Conservation (phyloP, 64 coral and sea anemone genomes). For the Stichodactyla helianthus region DNA sequence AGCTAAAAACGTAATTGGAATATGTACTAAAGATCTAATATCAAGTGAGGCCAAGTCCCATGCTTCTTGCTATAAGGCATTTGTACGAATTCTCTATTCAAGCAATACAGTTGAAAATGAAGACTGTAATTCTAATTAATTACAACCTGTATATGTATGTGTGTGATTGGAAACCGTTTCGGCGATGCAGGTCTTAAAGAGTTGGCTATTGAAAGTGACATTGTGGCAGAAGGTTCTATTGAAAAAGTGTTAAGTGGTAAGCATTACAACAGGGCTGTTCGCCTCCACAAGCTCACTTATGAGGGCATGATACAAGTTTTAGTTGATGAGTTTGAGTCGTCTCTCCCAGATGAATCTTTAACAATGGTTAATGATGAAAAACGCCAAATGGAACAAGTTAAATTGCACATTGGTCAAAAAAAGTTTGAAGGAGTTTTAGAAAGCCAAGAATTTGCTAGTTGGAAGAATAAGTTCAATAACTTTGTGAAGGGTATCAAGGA, state of each 20-base stretch:
- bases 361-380: conserved; percentile 37
- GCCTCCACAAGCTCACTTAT: conserved; percentile 48
- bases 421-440: conserved; percentile 6
- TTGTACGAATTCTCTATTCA: conserved; percentile 28
- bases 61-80: conserved; percentile 41
- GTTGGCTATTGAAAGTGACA: conserved; percentile 42
- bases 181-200: conserved; percentile 50
- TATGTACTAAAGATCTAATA: conserved; percentile 67
- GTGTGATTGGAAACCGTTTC: conserved; percentile 49
- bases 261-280: conserved; percentile 66
- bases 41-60: conserved; percentile 64
- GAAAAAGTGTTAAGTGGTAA: conserved; percentile 53
- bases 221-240: conserved; percentile 56
- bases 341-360: not conserved
- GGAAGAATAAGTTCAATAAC: not conserved
- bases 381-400: conserved; percentile 55
- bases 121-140: conserved; percentile 16
- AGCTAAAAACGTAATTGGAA: conserved; percentile 40
- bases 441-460: conserved; percentile 1
- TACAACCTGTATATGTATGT: conserved; percentile 34
- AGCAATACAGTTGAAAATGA: conserved; percentile 10
- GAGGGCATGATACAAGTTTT: conserved; percentile 40
- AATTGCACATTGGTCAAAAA: conserved; percentile 31
- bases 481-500: conserved; percentile 6
- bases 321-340: conserved; percentile 54